phyloP scores from a whole-genome alignment of 2,797 vertebrate species.

The Esox masquinongy region DNA sequence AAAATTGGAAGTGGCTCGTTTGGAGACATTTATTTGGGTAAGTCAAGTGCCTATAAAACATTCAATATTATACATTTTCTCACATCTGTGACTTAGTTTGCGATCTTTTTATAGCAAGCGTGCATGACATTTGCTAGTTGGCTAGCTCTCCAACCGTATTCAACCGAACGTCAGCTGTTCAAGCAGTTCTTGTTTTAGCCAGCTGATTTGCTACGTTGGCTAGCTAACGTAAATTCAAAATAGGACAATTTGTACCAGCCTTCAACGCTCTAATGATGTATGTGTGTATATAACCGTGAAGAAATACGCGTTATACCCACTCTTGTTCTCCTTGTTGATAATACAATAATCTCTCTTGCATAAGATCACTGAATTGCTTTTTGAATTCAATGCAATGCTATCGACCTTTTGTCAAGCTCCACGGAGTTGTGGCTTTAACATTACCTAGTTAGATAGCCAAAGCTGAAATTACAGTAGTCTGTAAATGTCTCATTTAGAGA shows the following conservation, averaged over 20 bases:
- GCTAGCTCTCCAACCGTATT: not conserved
- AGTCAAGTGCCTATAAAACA: slow-evolving; percentile 51
- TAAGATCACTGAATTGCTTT: not conserved
- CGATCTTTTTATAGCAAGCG: not conserved
- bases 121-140: not conserved
- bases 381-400: not conserved
- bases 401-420: slow-evolving; percentile 3
- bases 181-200: not conserved
- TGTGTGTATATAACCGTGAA: not conserved
- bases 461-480: not conserved
- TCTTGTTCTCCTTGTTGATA: not conserved
- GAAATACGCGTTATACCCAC: not conserved
- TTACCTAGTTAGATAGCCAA: not conserved
- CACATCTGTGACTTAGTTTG: not conserved
- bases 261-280: not conserved
- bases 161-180: slow-evolving; percentile 4
- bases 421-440: not conserved
- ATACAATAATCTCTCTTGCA: not conserved
- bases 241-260: not conserved
- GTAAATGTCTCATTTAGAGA: not conserved
- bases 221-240: not conserved
- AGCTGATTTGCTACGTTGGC: not conserved
- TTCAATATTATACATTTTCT: not conserved
- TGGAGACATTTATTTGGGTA: slow-evolving; percentile 96
- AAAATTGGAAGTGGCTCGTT: slow-evolving; percentile 98